Evolutionary conservation across 2,888 invertebrate genomes (phyloP).

Genomic region (Platerodrilus igneus): DNA sequence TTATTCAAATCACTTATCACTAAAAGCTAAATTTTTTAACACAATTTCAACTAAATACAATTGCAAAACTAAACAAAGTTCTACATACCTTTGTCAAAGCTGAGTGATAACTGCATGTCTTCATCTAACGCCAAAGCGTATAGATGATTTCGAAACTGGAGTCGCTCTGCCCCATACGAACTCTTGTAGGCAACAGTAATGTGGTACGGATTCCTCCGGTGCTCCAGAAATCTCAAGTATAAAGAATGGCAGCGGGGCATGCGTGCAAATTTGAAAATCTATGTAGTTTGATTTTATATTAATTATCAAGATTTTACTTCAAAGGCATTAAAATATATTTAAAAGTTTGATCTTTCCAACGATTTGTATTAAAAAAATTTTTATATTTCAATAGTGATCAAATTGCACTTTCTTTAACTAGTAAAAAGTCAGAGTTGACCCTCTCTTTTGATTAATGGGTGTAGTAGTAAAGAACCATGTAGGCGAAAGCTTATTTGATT

Average conservation of each 20-base stretch:
- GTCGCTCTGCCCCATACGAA: constrained; percentile 52
- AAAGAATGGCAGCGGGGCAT: constrained; percentile 19
- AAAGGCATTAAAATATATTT: too few species aligned
- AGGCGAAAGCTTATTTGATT: too few species aligned
- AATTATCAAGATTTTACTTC: too few species aligned
- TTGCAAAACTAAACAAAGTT: constrained; percentile 1
- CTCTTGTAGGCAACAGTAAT: constrained; percentile 22
- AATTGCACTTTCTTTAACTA: too few species aligned
- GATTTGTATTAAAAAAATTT: too few species aligned
- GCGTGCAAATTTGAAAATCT: too few species aligned
- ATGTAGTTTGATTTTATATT: too few species aligned
- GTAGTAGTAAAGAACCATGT: constrained; percentile 28
- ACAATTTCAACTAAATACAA: background rate
- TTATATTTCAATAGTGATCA: too few species aligned
- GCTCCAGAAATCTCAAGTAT: constrained; percentile 12
- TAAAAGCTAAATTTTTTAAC: too few species aligned
- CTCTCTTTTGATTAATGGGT: constrained; percentile 27
- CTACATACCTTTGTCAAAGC: constrained; percentile 14
- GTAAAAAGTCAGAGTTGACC: constrained; percentile 7
- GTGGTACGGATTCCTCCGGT: constrained; percentile 15
- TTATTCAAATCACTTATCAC: too few species aligned
- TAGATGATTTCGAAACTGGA: constrained; percentile 53
- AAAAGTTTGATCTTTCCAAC: too few species aligned
- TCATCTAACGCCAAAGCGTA: constrained; percentile 50
- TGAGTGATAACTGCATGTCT: constrained; percentile 27